These are phyloP conservation scores for Heterohyrax brucei DNA, from an alignment of 2,797 vertebrate genomes.

Conservation along the genomic window DNA sequence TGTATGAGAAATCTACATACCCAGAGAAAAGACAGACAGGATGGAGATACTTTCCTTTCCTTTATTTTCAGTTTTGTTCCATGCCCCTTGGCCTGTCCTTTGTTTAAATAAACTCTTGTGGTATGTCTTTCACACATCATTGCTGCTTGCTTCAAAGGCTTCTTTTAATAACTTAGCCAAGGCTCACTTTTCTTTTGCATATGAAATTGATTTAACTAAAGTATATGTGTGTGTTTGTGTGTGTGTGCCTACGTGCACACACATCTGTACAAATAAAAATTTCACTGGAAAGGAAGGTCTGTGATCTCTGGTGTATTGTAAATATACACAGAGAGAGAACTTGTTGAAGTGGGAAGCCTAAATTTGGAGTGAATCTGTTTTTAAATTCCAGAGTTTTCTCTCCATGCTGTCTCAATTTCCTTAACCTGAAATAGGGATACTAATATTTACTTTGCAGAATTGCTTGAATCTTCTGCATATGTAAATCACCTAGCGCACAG, in stretches of 20 bases:
- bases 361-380: not conserved
- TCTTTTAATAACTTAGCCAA: conserved; percentile 90
- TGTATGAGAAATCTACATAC: conserved; percentile 84
- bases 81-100: conserved; percentile 84
- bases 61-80: conserved; percentile 88
- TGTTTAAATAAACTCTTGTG: conserved; percentile 91
- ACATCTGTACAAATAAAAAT: conserved; percentile 80
- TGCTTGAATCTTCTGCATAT: not conserved
- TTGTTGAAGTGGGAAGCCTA: conserved; percentile 38
- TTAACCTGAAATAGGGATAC: conserved; percentile 3
- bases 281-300: conserved; percentile 60
- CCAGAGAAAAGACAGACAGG: conserved; percentile 82
- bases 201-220: conserved; percentile 90
- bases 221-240: conserved; percentile 72
- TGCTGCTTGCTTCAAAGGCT: conserved; percentile 90
- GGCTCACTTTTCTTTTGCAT: conserved; percentile 90
- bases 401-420: not conserved
- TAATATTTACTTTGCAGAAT: conserved; percentile 51
- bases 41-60: conserved; percentile 88
- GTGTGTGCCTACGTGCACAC: conserved; percentile 43
- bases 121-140: conserved; percentile 91
- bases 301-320: conserved; percentile 67
- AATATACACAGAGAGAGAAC: not conserved
- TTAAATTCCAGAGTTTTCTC: conserved; percentile 57
- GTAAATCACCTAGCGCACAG: not conserved